Conservation (phyloP, 2,888 invertebrate species). For the Achlya flavicornis region DNA sequence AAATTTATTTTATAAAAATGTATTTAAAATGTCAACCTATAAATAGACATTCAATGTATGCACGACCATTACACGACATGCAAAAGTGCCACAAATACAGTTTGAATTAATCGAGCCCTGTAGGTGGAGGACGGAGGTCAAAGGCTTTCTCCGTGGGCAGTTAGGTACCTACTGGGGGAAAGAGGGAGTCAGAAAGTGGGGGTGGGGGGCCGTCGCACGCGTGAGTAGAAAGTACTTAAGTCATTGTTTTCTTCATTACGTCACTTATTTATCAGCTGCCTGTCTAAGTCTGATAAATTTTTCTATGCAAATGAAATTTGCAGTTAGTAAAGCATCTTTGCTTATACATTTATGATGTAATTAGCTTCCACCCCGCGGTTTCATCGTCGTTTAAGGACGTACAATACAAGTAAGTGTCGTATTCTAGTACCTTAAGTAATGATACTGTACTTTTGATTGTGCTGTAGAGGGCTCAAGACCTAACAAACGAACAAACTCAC, state of each 20-base stretch:
- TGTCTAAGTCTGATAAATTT: conserved; percentile 64
- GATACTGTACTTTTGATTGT: too few species aligned
- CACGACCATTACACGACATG: conserved; percentile 34
- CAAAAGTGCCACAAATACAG: conserved; percentile 60
- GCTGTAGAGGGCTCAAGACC: too few species aligned
- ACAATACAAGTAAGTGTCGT: too few species aligned
- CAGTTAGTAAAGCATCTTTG: conserved; percentile 18
- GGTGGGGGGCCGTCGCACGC: conserved; percentile 50
- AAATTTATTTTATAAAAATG: background rate
- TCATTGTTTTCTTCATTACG: conserved; percentile 80
- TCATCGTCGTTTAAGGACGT: too few species aligned
- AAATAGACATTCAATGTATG: conserved; percentile 3
- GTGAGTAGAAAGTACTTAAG: conserved; percentile 72
- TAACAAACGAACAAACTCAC: too few species aligned
- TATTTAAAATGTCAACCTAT: conserved; percentile 3
- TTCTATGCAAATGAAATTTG: conserved; percentile 62
- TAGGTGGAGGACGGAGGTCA: conserved; percentile 74
- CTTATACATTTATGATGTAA: conserved; percentile 3
- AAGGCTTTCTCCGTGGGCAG: conserved; percentile 77
- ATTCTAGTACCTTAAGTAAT: too few species aligned
- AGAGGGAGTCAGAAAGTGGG: conserved; percentile 38
- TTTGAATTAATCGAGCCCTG: conserved; percentile 63
- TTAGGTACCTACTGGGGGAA: conserved; percentile 42
- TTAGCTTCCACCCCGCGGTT: background rate
- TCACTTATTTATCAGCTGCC: conserved; percentile 75